These are phyloP conservation scores for Pseudorasbora parva DNA, from an alignment of 2,113 vertebrate genomes.

Conservation along the genomic window DNA sequence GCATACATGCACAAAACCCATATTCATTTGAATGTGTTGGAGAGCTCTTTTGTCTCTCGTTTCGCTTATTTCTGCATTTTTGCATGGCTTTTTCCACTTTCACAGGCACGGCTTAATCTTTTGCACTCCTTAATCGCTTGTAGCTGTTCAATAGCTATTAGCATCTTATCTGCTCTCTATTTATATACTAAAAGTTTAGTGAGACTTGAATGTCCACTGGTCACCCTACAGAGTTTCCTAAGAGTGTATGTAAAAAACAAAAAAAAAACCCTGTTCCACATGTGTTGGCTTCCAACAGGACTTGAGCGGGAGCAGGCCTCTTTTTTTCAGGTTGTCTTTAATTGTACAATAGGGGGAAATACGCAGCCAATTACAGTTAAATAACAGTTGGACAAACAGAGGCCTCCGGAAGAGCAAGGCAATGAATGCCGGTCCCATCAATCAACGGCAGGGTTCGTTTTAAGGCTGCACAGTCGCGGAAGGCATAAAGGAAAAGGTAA, in stretches of 20 bases:
- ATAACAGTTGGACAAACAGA: constrained; percentile 51
- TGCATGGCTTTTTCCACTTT: background rate
- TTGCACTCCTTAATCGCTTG: background rate
- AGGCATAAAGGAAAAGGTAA: constrained; percentile 59
- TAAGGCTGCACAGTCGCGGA: constrained; percentile 66
- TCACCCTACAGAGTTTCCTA: background rate
- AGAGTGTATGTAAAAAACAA: background rate
- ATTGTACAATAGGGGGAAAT: constrained; percentile 56
- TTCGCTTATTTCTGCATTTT: constrained; percentile 11
- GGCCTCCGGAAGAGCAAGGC: constrained; percentile 58
- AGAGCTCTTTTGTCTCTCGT: constrained; percentile 18
- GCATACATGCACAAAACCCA: background rate
- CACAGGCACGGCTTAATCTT: constrained; percentile 11
- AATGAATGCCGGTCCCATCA: constrained; percentile 64
- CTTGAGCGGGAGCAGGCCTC: constrained; percentile 31
- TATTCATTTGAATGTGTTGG: background rate
- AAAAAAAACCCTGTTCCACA: background rate
- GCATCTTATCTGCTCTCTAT: background rate
- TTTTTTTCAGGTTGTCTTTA: constrained; percentile 41
- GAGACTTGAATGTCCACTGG: too few species aligned
- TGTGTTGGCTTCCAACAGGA: constrained; percentile 34
- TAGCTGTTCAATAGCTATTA: background rate
- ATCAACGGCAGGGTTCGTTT: constrained; percentile 61
- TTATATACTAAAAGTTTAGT: background rate
- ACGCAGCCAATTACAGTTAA: constrained; percentile 52